Evolutionary conservation across 2,888 invertebrate species (phyloP).

Genomic region (Drosophila subquinaria): DNA sequence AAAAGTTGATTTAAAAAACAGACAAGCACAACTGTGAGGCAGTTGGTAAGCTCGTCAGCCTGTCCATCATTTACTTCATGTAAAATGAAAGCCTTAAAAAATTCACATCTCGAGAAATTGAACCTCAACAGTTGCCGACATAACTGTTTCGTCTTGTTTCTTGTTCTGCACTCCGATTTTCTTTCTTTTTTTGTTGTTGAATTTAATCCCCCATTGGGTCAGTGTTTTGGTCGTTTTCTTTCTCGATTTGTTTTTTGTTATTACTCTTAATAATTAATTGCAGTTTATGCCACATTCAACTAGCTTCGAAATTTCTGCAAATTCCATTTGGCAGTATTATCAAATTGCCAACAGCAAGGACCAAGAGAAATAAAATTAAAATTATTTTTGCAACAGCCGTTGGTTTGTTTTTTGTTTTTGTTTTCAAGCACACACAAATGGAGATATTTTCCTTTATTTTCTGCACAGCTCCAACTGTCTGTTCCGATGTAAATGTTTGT

Average conservation of each 20-base stretch:
- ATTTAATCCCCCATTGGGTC: conserved; percentile 10
- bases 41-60: not conserved
- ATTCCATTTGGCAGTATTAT: conserved; percentile 78
- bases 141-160: conserved; percentile 9
- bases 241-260: conserved; percentile 19
- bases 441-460: conserved; percentile 6
- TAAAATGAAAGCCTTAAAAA: not conserved
- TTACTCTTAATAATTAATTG: conserved; percentile 73
- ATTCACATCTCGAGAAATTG: not conserved
- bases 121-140: too few species aligned
- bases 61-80: conserved; percentile 1
- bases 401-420: conserved; percentile 22
- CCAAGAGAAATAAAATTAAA: conserved; percentile 37
- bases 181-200: conserved; percentile 25
- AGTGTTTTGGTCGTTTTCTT: conserved; percentile 21
- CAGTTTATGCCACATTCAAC: conserved; percentile 66
- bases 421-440: conserved; percentile 10
- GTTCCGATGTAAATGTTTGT: conserved; percentile 64
- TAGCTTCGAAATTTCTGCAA: conserved; percentile 55
- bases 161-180: conserved; percentile 65
- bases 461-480: not conserved
- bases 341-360: conserved; percentile 59
- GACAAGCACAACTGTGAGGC: not conserved
- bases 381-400: conserved; percentile 54
- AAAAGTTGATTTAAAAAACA: too few species aligned